phyloP scores from a whole-genome alignment of 2,113 vertebrate genomes.

The Anolis sagrei region DNA sequence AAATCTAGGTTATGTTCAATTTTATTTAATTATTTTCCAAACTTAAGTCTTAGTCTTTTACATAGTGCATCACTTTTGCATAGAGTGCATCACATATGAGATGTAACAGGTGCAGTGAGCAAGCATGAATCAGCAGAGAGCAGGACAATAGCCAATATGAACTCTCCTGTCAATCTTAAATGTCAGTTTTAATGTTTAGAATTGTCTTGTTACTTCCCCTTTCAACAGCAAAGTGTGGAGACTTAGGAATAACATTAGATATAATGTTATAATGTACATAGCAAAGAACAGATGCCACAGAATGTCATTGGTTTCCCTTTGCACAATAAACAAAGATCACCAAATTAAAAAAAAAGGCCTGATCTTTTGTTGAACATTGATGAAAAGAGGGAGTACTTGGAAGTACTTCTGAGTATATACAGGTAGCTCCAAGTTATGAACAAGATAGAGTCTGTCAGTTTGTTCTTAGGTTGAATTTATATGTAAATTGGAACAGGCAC shows the following conservation, averaged over 20 bases:
- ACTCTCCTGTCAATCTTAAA: background rate
- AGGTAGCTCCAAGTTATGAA: too few species aligned
- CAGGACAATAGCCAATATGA: background rate
- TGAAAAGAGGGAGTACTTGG: too few species aligned
- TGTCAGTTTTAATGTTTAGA: slow-evolving; percentile 3
- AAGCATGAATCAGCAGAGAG: slow-evolving; percentile 10
- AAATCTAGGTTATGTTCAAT: background rate
- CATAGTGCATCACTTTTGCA: background rate
- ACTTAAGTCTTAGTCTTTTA: background rate
- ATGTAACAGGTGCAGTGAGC: background rate
- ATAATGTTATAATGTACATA: background rate
- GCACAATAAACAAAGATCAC: background rate
- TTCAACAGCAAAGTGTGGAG: background rate
- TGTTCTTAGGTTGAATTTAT: too few species aligned
- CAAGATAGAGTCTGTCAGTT: too few species aligned
- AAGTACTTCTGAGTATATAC: background rate
- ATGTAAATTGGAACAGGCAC: too few species aligned
- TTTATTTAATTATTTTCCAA: background rate
- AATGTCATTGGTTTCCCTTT: background rate
- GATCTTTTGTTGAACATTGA: background rate
- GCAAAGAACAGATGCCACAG: background rate
- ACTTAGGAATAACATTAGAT: background rate
- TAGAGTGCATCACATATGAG: background rate
- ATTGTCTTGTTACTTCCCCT: background rate
- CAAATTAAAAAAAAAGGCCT: background rate